These are phyloP conservation scores for Pseudocheirus occidentalis DNA, from an alignment of 2,797 vertebrate genomes.

Conservation along the genomic window DNA sequence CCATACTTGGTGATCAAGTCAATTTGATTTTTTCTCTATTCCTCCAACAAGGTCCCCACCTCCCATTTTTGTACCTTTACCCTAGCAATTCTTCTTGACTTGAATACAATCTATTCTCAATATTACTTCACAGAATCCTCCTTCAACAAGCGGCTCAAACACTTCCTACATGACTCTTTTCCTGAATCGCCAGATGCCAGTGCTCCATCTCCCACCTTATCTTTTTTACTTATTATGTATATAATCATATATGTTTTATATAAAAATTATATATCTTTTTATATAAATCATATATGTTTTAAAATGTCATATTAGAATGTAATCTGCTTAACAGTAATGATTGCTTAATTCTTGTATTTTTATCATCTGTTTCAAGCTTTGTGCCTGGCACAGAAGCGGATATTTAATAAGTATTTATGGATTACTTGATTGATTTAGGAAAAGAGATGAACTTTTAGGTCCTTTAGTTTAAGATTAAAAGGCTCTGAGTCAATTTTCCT, in stretches of 20 bases:
- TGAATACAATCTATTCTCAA: not conserved
- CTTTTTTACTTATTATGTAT: not conserved
- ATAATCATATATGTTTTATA: not conserved
- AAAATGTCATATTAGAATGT: not conserved
- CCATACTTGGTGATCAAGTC: not conserved
- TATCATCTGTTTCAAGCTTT: not conserved
- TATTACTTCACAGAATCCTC: not conserved
- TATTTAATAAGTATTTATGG: not conserved
- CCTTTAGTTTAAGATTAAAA: slow-evolving; percentile 9
- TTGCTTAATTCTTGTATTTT: not conserved
- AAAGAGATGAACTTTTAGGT: not conserved
- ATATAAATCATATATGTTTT: no score
- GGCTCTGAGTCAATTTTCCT: not conserved
- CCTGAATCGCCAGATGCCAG: not conserved
- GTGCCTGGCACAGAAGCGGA: not conserved
- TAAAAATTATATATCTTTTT: no score
- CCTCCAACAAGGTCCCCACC: not conserved
- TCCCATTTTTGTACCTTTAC: not conserved
- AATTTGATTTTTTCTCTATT: not conserved
- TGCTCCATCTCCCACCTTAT: not conserved
- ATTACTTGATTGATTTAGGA: not conserved
- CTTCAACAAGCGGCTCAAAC: not conserved
- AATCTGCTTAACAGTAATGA: not conserved
- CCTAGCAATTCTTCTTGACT: not conserved
- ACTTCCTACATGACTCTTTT: not conserved